Conservation (phyloP, 2,113 vertebrate genomes). For the Ictalurus punctatus region DNA sequence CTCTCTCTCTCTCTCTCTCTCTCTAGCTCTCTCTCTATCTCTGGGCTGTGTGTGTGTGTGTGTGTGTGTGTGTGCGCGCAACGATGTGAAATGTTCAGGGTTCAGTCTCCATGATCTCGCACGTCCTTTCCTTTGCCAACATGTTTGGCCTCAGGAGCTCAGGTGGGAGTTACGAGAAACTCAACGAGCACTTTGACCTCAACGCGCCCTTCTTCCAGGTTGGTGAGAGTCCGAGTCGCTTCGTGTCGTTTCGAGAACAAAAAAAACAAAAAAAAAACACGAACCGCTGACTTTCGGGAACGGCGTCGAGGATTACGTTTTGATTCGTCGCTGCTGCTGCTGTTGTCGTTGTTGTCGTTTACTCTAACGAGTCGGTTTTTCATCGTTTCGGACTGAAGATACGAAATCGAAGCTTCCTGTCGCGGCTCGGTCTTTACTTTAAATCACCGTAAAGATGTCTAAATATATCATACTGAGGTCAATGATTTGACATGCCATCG, state of each 20-base stretch:
- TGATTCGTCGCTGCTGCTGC: too few species aligned
- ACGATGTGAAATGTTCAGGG: slow-evolving; percentile 43
- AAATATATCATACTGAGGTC: neutral
- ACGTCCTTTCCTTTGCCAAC: slow-evolving; percentile 70
- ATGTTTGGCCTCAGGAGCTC: slow-evolving; percentile 77
- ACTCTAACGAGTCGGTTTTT: neutral
- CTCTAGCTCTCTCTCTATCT: slow-evolving; percentile 18
- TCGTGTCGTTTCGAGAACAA: neutral
- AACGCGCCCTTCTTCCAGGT: slow-evolving; percentile 75
- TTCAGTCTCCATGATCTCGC: slow-evolving; percentile 67
- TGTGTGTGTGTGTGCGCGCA: neutral
- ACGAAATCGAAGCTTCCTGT: neutral
- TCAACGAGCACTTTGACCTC: slow-evolving; percentile 68
- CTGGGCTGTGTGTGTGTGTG: too few species aligned
- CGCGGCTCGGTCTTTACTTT: neutral
- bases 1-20: slow-evolving; percentile 29
- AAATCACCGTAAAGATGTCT: neutral
- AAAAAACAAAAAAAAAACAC: too few species aligned
- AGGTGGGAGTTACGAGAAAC: slow-evolving; percentile 75
- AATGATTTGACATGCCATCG: neutral
- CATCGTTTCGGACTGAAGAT: neutral
- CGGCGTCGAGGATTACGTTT: neutral
- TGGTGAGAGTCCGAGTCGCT: slow-evolving; percentile 44
- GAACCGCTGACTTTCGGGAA: neutral
- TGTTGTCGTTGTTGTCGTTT: neutral